Percentiles rank a stretch among this genome's conserved stretches.
Conservation (phyloP, 2,113 vertebrate species). For the Piliocolobus tephrosceles region DNA sequence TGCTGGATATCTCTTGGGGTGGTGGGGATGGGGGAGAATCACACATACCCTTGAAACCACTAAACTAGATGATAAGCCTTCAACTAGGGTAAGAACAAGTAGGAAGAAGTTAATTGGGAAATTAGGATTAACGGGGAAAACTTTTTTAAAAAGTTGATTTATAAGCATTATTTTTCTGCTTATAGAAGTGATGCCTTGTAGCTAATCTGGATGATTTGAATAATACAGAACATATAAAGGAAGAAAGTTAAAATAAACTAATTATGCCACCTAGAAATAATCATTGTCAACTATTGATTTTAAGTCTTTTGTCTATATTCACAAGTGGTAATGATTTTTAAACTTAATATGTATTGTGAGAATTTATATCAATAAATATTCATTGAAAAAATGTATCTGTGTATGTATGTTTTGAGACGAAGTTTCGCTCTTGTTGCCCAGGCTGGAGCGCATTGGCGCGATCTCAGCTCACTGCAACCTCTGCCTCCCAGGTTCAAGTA, state of each 20-base stretch:
- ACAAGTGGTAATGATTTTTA: background rate
- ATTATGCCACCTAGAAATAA: background rate
- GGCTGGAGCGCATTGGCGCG: too few relatives aligned
- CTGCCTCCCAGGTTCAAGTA: too few relatives aligned
- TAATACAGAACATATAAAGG: background rate
- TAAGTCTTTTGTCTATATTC: slow-evolving; percentile 20
- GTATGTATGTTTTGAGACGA: too few relatives aligned
- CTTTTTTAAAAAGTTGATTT: background rate
- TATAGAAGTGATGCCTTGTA: background rate
- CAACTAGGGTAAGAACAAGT: background rate
- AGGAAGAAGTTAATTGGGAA: background rate
- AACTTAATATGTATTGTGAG: background rate
- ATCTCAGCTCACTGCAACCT: too few relatives aligned
- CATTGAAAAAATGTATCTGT: background rate
- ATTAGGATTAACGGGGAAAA: background rate
- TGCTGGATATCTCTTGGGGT: background rate
- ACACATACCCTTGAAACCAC: background rate
- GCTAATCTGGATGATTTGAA: background rate
- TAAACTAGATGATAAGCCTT: background rate
- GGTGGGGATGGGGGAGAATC: background rate
- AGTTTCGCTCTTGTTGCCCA: too few relatives aligned
- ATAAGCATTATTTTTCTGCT: background rate
- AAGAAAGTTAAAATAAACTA: slow-evolving; percentile 7
- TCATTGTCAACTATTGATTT: background rate
- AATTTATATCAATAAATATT: slow-evolving; percentile 38